A percentile compares a stretch with the other conserved stretches of the same genome.
phyloP scores from a whole-genome alignment of 2,113 vertebrate genomes.

The Theristicus caerulescens region DNA sequence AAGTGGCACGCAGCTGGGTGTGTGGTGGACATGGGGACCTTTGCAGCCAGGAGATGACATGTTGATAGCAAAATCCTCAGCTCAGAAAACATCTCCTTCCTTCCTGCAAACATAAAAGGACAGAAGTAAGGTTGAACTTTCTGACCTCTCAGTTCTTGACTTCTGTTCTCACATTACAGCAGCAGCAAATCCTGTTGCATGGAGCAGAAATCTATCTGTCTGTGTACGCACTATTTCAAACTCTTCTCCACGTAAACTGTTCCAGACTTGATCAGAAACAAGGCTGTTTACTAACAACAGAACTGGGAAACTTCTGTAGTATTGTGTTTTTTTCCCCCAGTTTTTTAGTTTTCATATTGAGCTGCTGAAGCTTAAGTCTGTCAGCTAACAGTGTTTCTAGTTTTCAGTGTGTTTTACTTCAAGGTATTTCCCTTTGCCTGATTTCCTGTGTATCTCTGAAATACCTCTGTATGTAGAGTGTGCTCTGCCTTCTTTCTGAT shows the following conservation, averaged over 20 bases:
- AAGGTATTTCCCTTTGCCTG: not conserved
- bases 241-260: not conserved
- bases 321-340: fast-evolving
- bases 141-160: not conserved
- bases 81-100: not conserved
- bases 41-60: not conserved
- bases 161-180: constrained; percentile 14
- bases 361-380: not conserved
- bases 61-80: not conserved
- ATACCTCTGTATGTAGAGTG: not conserved
- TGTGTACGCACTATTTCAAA: not conserved
- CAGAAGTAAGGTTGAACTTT: not conserved
- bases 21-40: not conserved
- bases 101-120: not conserved
- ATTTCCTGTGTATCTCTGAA: not conserved
- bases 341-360: not conserved
- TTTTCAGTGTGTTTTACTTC: not conserved
- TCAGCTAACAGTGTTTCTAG: not conserved
- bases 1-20: not conserved
- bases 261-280: not conserved
- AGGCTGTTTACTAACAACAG: not conserved
- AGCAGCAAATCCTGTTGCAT: constrained; percentile 35
- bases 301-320: not conserved
- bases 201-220: not conserved
- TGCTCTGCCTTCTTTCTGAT: not conserved